Evolutionary conservation across 2,113 vertebrate species (phyloP).

Genomic region (Macrotis lagotis): DNA sequence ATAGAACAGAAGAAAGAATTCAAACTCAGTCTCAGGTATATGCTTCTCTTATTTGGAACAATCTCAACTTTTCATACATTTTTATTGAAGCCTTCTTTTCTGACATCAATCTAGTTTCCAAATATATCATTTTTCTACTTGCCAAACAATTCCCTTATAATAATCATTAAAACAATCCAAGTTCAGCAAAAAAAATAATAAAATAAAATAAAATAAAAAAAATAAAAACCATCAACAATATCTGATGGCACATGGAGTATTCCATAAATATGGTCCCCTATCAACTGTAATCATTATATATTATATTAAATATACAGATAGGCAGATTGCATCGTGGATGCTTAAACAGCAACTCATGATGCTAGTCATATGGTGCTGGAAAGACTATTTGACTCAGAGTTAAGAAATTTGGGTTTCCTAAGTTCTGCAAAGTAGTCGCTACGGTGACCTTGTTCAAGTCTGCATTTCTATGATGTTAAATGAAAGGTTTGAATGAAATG

Average conservation of each 20-base stretch:
- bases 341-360: not conserved
- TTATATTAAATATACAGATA: not conserved
- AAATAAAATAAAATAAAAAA: no score
- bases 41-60: not conserved
- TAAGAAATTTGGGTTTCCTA: fast-evolving
- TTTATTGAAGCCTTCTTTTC: not conserved
- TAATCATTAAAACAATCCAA: not conserved
- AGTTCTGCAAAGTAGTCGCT: not conserved
- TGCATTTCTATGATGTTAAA: not conserved
- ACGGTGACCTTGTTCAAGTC: not conserved
- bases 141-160: not conserved
- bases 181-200: not conserved
- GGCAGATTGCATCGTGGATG: not conserved
- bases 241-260: not conserved
- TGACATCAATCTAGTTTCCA: not conserved
- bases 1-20: not conserved
- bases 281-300: not conserved
- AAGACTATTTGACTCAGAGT: not conserved
- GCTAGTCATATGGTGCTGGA: not conserved
- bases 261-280: not conserved
- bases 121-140: not conserved
- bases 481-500: not conserved
- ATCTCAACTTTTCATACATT: not conserved
- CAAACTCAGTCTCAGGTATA: not conserved
- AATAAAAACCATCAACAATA: not conserved